Conservation (phyloP, 2,113 vertebrate species). For the Meriones unguiculatus region DNA sequence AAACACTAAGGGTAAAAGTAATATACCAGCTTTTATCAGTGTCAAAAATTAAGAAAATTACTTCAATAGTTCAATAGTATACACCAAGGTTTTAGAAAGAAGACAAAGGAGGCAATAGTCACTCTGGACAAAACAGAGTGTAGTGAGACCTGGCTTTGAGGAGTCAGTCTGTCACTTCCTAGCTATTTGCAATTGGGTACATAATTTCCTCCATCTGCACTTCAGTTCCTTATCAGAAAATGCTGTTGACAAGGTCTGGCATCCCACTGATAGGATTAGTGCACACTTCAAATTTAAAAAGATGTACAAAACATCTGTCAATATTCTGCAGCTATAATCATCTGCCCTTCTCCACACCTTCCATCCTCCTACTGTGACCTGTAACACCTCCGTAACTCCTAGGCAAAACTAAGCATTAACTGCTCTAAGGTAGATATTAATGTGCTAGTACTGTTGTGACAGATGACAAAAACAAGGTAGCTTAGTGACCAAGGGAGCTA, state of each 20-base stretch:
- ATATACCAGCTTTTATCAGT: not conserved
- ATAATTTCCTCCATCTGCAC: constrained; percentile 1
- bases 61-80: constrained; percentile 35
- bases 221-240: constrained; percentile 29
- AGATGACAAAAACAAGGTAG: not conserved
- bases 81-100: constrained; percentile 3
- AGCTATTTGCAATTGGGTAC: not conserved
- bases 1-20: constrained; percentile 7
- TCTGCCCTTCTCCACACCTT: not conserved
- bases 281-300: constrained; percentile 50
- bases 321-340: not conserved
- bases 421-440: not conserved
- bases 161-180: constrained; percentile 18
- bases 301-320: constrained; percentile 3
- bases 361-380: not conserved
- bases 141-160: constrained; percentile 6
- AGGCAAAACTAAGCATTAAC: constrained; percentile 1
- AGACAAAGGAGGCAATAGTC: constrained; percentile 27
- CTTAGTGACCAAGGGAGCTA: not conserved
- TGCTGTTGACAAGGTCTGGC: not conserved
- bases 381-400: not conserved
- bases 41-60: constrained; percentile 54
- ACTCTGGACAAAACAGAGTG: constrained; percentile 36
- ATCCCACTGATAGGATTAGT: not conserved
- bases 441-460: not conserved